A percentile compares a stretch with the other conserved stretches of the same genome.
These are phyloP conservation scores for Phoenicopterus ruber DNA, from an alignment of 2,113 vertebrate species.

Conservation along the genomic window DNA sequence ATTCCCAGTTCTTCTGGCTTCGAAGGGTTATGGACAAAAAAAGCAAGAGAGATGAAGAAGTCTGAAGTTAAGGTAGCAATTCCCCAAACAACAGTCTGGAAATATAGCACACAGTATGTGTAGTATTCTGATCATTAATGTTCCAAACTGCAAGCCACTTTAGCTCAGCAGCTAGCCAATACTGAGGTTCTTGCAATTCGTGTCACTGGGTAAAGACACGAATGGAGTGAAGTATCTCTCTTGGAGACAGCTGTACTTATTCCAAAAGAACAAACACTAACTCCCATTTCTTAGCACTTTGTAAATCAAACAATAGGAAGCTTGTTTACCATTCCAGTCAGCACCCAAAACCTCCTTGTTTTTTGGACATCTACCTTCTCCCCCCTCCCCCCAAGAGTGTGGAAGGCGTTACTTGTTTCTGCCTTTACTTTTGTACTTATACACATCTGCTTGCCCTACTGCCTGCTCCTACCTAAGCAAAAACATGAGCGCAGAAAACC, in stretches of 20 bases:
- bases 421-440: background rate
- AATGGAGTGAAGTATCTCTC: background rate
- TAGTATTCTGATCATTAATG: background rate
- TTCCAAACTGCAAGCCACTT: background rate
- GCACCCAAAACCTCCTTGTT: background rate
- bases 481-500: fast-evolving
- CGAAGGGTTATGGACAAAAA: background rate
- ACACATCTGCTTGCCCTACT: background rate
- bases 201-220: background rate
- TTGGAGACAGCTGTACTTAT: background rate
- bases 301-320: background rate
- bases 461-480: background rate
- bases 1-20: background rate
- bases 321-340: background rate
- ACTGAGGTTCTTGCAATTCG: background rate
- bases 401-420: background rate
- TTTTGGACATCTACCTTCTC: background rate
- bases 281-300: background rate
- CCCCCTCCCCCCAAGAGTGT: fast-evolving
- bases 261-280: background rate
- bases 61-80: background rate
- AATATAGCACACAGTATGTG: background rate
- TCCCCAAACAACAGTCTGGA: background rate
- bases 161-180: background rate
- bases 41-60: background rate